phyloP scores from a whole-genome alignment of 2,797 vertebrate species.

The Muscicapa striata region DNA sequence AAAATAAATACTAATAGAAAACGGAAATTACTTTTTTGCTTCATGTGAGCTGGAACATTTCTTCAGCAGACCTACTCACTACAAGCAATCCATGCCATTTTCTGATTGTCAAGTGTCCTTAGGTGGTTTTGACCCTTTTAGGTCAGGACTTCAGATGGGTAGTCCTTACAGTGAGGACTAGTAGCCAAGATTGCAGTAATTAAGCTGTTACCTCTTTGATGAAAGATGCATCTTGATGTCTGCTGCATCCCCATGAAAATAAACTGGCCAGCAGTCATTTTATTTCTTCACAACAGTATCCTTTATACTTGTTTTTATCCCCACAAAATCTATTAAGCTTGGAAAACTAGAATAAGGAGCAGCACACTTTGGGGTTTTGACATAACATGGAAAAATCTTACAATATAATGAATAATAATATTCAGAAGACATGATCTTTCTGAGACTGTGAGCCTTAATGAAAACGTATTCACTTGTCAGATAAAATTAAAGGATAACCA shows the following conservation, averaged over 20 bases:
- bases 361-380: neutral
- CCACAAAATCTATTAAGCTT: neutral
- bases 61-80: neutral
- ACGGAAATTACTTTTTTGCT: neutral
- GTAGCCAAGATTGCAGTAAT: neutral
- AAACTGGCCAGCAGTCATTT: conserved; percentile 3
- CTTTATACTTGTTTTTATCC: neutral
- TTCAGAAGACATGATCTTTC: neutral
- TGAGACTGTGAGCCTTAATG: neutral
- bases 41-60: neutral
- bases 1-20: neutral
- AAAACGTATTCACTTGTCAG: neutral
- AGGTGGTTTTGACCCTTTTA: conserved; percentile 2
- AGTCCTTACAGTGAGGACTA: neutral
- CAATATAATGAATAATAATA: conserved; percentile 1
- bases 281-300: neutral
- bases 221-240: neutral
- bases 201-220: conserved; percentile 16
- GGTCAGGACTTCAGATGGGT: neutral
- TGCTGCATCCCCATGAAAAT: neutral
- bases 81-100: neutral
- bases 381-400: neutral
- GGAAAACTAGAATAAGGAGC: neutral
- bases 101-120: neutral
- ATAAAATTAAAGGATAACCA: neutral